Base-by-base conservation (phyloP, 2,888 invertebrate genomes). In the Myathropa florea region DNA sequence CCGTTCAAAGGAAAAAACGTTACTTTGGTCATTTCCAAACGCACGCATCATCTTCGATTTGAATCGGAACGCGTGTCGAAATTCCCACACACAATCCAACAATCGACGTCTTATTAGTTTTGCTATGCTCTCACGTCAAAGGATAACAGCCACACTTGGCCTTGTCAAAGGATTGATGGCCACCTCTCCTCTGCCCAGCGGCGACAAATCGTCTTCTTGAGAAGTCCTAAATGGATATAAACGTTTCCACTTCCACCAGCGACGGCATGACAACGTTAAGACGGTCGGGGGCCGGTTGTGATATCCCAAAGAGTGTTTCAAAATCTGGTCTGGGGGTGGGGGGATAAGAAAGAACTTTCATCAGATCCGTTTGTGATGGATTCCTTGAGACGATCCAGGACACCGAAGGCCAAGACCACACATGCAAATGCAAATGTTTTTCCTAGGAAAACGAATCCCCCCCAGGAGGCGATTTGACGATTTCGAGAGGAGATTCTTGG, bases 1-100 rank as follows among this genome's bases (percentile, higher is more conserved):
- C 24, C 23, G 24, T 57, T 26, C 57, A 26, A 24, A 26, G 57
- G n/a, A n/a, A 4, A 57, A 57, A 24, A 23, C 24, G 12, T 57
- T 24, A 57, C 57, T 26, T 57, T 14, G 24, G 57, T 26, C 23
- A 57, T 33, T 33, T 10, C 33, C 53, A 14, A n/a, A 6, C n/a
- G n/a, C n/a, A n/a, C n/a, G n/a, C n/a, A n/a, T 53, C 53, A 18
- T 18, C 53, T 12, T 2, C 53, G 18, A 53, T n/a, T 6, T 53
- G n/a, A 53, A 53, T 18, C n/a, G 3, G 46, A 65, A n/a, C 81
- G 39, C 30, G 12, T 84, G 83, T 71, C 28, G 3, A 65, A 70
- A 14, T 84, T 84, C 80, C 26, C 83, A 84, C 67, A 59, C 83
- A 71, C 67, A 63, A 39, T 57, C 14, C 10, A 4, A 53, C 18